Conservation (phyloP, 2,888 invertebrate genomes). For the Pantelozetes paolii region DNA sequence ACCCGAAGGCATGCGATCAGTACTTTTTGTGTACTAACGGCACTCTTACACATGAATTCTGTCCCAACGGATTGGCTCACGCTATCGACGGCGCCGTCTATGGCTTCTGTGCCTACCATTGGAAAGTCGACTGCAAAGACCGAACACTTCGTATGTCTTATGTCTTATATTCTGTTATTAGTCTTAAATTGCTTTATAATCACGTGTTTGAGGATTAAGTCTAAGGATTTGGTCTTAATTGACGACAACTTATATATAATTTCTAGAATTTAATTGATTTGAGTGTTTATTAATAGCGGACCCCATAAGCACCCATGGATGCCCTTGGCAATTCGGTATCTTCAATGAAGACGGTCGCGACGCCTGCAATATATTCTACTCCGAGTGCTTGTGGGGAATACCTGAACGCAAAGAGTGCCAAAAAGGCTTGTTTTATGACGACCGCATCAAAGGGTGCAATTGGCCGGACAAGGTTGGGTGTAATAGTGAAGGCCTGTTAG, state of each 20-base stretch:
- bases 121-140: constrained; percentile 75
- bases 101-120: constrained; percentile 89
- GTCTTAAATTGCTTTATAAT: no score
- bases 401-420: constrained; percentile 68
- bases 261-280: no score
- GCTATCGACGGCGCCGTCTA: constrained; percentile 85
- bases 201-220: no score
- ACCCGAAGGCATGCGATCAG: constrained; percentile 54
- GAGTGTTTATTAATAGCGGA: no score
- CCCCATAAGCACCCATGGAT: constrained; percentile 48
- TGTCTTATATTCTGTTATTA: constrained; percentile 6
- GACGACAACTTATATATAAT: no score
- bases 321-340: constrained; percentile 68
- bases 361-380: constrained; percentile 74
- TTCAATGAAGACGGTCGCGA: constrained; percentile 69
- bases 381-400: constrained; percentile 77
- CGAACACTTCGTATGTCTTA: constrained; percentile 43
- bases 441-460: constrained; percentile 80
- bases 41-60: constrained; percentile 78
- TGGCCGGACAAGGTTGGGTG: constrained; percentile 88
- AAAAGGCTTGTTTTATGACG: constrained; percentile 75
- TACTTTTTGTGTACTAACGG: constrained; percentile 90
- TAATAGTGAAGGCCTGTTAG: constrained; percentile 79
- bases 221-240: no score
- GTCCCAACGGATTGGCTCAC: constrained; percentile 84